Percentiles rank a stretch among this genome's conserved stretches.
These are phyloP conservation scores for Maniola jurtina DNA, from an alignment of 1,140 invertebrate species.

Conservation along the genomic window DNA sequence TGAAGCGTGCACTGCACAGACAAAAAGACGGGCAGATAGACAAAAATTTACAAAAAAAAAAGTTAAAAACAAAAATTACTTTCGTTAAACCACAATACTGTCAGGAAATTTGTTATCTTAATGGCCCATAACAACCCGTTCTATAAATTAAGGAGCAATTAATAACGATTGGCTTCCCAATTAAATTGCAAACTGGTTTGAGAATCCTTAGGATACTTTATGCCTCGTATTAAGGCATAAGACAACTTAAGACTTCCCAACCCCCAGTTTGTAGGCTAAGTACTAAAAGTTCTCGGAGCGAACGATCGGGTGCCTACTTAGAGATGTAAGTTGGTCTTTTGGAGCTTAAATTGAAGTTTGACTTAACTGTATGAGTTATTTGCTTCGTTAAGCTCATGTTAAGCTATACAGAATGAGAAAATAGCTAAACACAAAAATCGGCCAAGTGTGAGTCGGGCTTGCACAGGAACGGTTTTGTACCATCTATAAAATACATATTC, in stretches of 20 bases:
- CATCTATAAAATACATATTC: no score
- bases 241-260: constrained; percentile 13
- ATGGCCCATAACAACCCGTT: background rate
- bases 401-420: background rate
- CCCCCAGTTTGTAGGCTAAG: constrained; percentile 11
- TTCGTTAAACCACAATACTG: no score
- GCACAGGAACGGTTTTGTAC: no score
- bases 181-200: constrained; percentile 15
- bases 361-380: background rate
- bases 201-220: constrained; percentile 8
- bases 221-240: constrained; percentile 14
- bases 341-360: constrained; percentile 8
- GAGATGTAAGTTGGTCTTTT: constrained; percentile 12
- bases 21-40: no score
- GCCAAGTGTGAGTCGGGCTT: no score
- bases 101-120: background rate
- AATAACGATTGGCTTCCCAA: constrained; percentile 11
- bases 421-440: background rate
- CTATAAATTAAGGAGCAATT: constrained; percentile 4
- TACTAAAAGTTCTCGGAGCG: constrained; percentile 11
- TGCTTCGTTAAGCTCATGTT: background rate
- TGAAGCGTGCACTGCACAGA: no score
- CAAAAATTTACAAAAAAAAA: background rate
- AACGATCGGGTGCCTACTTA: constrained; percentile 14
- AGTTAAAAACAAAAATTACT: background rate